Evolutionary conservation across 2,888 invertebrate species (phyloP).

Genomic region (Mystacides longicornis): DNA sequence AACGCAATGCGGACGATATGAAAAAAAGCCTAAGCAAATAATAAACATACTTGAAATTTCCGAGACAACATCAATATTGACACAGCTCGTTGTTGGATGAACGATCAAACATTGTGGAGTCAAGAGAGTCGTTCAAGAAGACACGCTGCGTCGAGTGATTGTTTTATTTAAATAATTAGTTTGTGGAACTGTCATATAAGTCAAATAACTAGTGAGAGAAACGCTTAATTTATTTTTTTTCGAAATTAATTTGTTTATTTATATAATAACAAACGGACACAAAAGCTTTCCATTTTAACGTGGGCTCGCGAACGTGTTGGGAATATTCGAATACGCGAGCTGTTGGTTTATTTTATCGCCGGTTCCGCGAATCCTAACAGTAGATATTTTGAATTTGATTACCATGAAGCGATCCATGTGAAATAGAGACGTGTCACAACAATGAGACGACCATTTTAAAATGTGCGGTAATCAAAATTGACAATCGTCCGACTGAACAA

Average conservation of each 20-base stretch:
- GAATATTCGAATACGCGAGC: conserved; percentile 8
- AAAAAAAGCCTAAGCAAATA: conserved; percentile 15
- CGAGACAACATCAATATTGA: conserved; percentile 21
- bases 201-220: too few species aligned
- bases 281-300: conserved; percentile 23
- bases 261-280: too few species aligned
- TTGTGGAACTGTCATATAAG: neutral
- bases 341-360: conserved; percentile 5
- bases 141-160: too few species aligned
- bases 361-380: conserved; percentile 15
- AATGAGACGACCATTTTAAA: too few species aligned
- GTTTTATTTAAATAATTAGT: conserved; percentile 21
- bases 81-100: conserved; percentile 9
- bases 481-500: too few species aligned
- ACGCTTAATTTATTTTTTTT: too few species aligned
- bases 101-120: conserved; percentile 10
- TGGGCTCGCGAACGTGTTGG: conserved; percentile 11
- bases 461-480: too few species aligned
- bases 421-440: neutral
- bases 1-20: conserved; percentile 7
- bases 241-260: too few species aligned
- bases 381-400: conserved; percentile 11
- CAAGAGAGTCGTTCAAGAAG: too few species aligned
- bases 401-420: neutral
- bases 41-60: conserved; percentile 17